Evolutionary conservation across 1,140 invertebrate species (phyloP).

Genomic region (Drosophila bocqueti): DNA sequence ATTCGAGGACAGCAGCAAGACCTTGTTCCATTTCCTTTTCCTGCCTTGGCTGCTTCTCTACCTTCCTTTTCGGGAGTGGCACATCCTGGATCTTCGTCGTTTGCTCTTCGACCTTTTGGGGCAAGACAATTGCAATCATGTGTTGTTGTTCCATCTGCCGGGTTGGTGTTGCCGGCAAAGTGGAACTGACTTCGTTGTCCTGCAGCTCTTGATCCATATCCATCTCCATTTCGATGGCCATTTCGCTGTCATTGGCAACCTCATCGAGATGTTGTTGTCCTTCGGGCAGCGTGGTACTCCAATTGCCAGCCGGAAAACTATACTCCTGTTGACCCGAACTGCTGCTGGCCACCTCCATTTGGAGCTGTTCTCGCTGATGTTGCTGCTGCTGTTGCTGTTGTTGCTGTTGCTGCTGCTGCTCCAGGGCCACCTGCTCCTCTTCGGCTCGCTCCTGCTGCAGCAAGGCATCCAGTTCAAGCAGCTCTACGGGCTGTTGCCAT

Average conservation of each 20-base stretch:
- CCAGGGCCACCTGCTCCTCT: slow-evolving; percentile 75
- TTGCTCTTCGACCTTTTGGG: not conserved
- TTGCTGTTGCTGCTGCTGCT: slow-evolving; percentile 42
- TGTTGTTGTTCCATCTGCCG: slow-evolving; percentile 6
- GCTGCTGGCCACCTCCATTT: slow-evolving; percentile 40
- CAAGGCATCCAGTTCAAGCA: slow-evolving; percentile 74
- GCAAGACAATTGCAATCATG: not conserved
- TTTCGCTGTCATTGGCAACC: not conserved
- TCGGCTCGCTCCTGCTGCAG: slow-evolving; percentile 79
- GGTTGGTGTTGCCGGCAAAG: slow-evolving; percentile 53
- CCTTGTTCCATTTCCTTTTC: slow-evolving; percentile 11
- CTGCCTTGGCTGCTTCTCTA: not conserved
- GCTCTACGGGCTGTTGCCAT: slow-evolving; percentile 43
- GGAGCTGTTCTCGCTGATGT: slow-evolving; percentile 12
- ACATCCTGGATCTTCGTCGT: not conserved
- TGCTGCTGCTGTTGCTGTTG: slow-evolving; percentile 17
- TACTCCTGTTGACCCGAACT: slow-evolving; percentile 30
- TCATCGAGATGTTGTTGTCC: not conserved
- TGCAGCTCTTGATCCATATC: slow-evolving; percentile 37
- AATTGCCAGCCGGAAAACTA: slow-evolving; percentile 14
- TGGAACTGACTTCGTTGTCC: slow-evolving; percentile 70
- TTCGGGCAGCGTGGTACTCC: not conserved
- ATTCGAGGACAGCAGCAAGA: slow-evolving; percentile 22
- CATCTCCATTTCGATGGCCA: not conserved
- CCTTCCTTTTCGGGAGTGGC: not conserved